phyloP scores from a whole-genome alignment of 2,888 invertebrate genomes.

The Operophtera brumata region DNA sequence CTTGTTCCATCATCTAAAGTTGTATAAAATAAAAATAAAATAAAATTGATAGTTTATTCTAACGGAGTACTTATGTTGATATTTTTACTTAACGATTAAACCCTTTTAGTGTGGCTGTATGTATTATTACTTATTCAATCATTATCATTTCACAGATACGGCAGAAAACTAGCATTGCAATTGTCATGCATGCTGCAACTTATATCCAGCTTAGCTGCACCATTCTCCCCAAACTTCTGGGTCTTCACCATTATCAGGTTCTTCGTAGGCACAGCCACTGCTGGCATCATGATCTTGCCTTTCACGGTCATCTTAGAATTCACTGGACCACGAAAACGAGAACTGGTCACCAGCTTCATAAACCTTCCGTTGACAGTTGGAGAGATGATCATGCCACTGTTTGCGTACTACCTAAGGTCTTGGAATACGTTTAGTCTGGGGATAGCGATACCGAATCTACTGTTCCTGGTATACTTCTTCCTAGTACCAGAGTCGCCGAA shows the following conservation, averaged over 20 bases:
- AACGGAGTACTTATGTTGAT: no score
- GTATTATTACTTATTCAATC: background rate
- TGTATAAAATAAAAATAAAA: no score
- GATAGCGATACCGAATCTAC: constrained; percentile 75
- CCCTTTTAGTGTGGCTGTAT: no score
- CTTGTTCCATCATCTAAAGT: no score
- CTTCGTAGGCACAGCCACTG: constrained; percentile 84
- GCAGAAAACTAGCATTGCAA: constrained; percentile 84
- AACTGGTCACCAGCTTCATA: constrained; percentile 75
- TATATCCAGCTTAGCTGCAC: constrained; percentile 81
- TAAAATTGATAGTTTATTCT: no score
- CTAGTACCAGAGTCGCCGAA: constrained; percentile 87
- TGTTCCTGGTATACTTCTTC: constrained; percentile 83
- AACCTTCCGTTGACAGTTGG: constrained; percentile 83
- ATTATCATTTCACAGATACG: constrained; percentile 76
- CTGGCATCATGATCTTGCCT: constrained; percentile 87
- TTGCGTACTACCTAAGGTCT: constrained; percentile 81
- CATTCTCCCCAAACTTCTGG: constrained; percentile 80
- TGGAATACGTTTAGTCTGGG: constrained; percentile 83
- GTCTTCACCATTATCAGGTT: constrained; percentile 82
- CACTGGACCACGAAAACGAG: constrained; percentile 71
- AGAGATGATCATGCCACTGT: constrained; percentile 79
- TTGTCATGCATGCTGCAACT: constrained; percentile 82
- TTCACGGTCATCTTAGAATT: constrained; percentile 83
- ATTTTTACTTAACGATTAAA: no score